Evolutionary conservation across 35 echinoderm and acorn worm species (phyloP).

Genomic region (Lytechinus pictus): DNA sequence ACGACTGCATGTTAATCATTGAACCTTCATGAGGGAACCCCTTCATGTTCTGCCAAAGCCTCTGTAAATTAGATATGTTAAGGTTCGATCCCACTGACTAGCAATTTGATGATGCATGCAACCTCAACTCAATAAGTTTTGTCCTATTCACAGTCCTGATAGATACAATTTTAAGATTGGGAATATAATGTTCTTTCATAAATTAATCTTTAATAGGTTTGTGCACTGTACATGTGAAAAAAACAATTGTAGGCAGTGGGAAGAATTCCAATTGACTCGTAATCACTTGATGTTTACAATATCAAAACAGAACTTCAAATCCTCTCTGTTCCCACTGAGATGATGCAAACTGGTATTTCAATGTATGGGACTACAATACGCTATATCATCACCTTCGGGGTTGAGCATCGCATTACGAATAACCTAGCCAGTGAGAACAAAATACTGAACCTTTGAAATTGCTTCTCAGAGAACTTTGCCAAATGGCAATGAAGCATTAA

Average conservation of each 20-base stretch:
- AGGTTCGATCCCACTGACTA: background rate
- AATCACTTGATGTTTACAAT: too few relatives aligned
- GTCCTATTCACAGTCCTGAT: too few relatives aligned
- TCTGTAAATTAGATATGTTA: background rate
- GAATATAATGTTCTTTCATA: too few relatives aligned
- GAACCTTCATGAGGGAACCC: background rate
- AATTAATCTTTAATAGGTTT: too few relatives aligned
- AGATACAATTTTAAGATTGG: too few relatives aligned
- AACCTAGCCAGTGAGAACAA: background rate
- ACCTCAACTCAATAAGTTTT: background rate
- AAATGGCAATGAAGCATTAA: conserved; percentile 5
- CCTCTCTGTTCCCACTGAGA: background rate
- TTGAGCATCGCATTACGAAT: background rate
- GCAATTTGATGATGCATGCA: background rate
- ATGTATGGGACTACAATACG: background rate
- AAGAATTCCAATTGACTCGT: too few relatives aligned
- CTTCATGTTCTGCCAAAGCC: background rate
- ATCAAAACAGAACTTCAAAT: too few relatives aligned
- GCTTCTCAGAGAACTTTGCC: background rate
- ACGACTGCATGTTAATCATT: background rate
- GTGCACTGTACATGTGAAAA: too few relatives aligned
- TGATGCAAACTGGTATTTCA: background rate
- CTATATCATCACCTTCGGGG: background rate
- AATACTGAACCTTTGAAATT: background rate
- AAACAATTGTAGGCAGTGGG: too few relatives aligned